These are phyloP conservation scores for Callaeas wilsoni DNA, from an alignment of 2,113 vertebrate genomes.

Conservation along the genomic window DNA sequence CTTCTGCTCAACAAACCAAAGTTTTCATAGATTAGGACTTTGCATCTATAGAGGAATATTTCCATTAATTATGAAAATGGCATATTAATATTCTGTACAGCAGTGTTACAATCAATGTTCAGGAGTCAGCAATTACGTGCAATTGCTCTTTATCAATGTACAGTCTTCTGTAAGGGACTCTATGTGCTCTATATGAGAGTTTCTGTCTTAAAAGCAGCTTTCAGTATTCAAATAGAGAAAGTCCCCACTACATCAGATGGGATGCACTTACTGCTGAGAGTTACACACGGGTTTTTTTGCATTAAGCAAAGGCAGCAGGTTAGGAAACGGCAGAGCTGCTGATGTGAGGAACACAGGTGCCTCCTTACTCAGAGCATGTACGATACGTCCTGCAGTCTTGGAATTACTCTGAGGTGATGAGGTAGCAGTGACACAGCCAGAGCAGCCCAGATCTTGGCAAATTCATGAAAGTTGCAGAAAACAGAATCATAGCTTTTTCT, in stretches of 20 bases:
- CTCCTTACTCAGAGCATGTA: accelerated
- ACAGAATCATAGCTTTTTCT: not conserved
- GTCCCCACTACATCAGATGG: not conserved
- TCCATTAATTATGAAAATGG: not conserved
- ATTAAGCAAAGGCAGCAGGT: not conserved
- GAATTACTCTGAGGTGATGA: not conserved
- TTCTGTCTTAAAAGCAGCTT: not conserved
- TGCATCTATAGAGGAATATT: not conserved
- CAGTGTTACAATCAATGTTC: not conserved
- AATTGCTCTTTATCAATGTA: not conserved
- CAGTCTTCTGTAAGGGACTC: not conserved
- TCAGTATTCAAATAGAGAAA: not conserved
- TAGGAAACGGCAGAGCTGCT: not conserved
- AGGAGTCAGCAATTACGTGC: not conserved
- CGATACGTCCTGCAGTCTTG: not conserved
- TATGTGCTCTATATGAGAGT: accelerated
- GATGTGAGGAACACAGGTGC: not conserved
- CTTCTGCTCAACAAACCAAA: not conserved
- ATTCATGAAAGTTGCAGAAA: not conserved
- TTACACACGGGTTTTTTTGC: not conserved
- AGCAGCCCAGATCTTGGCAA: not conserved
- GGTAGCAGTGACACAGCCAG: not conserved
- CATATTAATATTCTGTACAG: not conserved
- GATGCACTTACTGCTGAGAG: not conserved
- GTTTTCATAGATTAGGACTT: not conserved